Evolutionary conservation across 2,888 invertebrate genomes (phyloP), one percentile per base, ranked within the genome.

Genomic region (Deroplatys truncata): DNA sequence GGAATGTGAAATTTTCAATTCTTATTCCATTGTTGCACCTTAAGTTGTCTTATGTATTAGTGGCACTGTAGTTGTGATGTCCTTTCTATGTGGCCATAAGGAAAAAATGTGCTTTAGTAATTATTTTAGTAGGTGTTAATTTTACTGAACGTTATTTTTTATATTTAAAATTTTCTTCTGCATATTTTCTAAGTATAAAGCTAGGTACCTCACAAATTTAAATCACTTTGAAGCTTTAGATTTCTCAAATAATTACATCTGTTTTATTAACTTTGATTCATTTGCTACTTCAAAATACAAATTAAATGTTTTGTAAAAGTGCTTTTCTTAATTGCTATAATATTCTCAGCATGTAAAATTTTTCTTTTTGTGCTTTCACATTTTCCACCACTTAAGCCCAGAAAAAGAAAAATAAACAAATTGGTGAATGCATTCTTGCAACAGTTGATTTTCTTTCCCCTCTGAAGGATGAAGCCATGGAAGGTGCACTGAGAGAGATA

Each of bases 401-500:
- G 56, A 72, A 72, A 72, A 72, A 72, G 56, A 72, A 72, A 72
- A 72, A 72, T 20, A 20, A 72, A 72, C 16, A 72, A 72, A 72
- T 72, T 72, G 56, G 20, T 72, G 56, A 72, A 72, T 72, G 56
- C 29, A 84, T 28, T 84, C 84, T 29, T 84, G 84, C 28, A 84
- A 29, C 28, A 84, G 84, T 86, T 83, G 86, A 82, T 89, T 86
- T 56, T 89, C 83, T 89, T 82, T 89, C 82, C 88, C 86, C 88
- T 89, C 82, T 86, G 92, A 95, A 97, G 98, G 98, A 98, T 94
- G 98, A 98, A 96, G 98, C 97, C 93, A 97, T 98, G 94, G 98
- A 98, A 94, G 97, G 97, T 93, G 97, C 98, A 93, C 97, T 98
- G 93, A 97, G 97, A 94, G 98, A 98, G 94, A 97, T 98, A 95